Evolutionary conservation across 1,140 invertebrate genomes (phyloP).

Genomic region (Hermetia illucens): DNA sequence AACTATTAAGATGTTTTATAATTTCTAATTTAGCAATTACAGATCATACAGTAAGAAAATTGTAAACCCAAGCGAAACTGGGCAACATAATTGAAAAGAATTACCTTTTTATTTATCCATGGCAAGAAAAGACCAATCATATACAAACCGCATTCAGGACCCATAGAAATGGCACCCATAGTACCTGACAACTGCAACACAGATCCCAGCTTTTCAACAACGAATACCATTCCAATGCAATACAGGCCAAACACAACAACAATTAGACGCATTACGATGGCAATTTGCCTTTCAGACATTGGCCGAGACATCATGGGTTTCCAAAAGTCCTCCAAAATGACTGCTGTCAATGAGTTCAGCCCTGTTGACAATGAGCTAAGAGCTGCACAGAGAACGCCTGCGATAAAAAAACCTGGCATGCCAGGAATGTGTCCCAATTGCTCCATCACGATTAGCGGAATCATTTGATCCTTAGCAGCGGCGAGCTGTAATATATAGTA

Average conservation of each 20-base stretch:
- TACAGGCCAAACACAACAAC: slow-evolving; percentile 49
- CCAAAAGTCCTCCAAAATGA: slow-evolving; percentile 72
- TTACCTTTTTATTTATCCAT: slow-evolving; percentile 60
- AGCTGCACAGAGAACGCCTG: slow-evolving; percentile 73
- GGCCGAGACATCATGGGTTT: slow-evolving; percentile 44
- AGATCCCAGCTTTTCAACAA: slow-evolving; percentile 58
- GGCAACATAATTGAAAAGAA: no score
- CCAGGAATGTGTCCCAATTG: slow-evolving; percentile 55
- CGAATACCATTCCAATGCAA: slow-evolving; percentile 49
- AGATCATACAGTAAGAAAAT: neutral
- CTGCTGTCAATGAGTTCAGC: slow-evolving; percentile 80
- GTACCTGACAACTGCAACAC: slow-evolving; percentile 56
- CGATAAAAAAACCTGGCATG: slow-evolving; percentile 66
- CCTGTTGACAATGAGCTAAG: slow-evolving; percentile 85
- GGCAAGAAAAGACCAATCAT: slow-evolving; percentile 70
- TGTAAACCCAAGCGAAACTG: slow-evolving; percentile 15
- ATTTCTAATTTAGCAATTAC: no score
- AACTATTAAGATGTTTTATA: no score
- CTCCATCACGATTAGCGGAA: slow-evolving; percentile 67
- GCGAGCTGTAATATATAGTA: no score
- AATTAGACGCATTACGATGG: slow-evolving; percentile 49
- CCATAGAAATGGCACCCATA: slow-evolving; percentile 51
- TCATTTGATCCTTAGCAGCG: slow-evolving; percentile 54
- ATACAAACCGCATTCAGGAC: slow-evolving; percentile 68
- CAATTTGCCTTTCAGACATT: slow-evolving; percentile 46